These are phyloP conservation scores for Sebastes jordani DNA, from an alignment of 2,797 vertebrate genomes.

Conservation along the genomic window DNA sequence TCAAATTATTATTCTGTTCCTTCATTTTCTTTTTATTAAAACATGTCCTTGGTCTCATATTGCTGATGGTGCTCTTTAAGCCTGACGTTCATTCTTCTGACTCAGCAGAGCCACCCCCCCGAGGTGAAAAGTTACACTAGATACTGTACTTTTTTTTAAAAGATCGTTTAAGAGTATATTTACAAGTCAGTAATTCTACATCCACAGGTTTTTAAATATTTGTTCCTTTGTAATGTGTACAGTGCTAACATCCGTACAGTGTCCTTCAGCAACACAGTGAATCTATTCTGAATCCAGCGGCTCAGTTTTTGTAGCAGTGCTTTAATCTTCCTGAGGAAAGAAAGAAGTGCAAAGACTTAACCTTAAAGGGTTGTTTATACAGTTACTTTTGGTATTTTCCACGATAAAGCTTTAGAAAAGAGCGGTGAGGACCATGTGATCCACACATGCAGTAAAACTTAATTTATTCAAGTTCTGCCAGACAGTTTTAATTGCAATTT, in stretches of 20 bases:
- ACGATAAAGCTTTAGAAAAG: background rate
- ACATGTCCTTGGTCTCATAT: slow-evolving; percentile 54
- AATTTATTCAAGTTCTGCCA: background rate
- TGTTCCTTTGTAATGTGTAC: slow-evolving; percentile 7
- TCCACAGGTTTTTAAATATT: slow-evolving; percentile 29
- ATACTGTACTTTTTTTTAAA: slow-evolving; percentile 39
- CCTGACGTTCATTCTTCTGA: slow-evolving; percentile 45
- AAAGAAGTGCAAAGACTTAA: background rate
- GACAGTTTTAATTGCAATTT: background rate
- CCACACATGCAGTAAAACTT: too few relatives aligned
- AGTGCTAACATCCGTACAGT: background rate
- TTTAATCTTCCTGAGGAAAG: background rate
- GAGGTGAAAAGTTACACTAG: slow-evolving; percentile 42
- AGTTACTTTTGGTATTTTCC: background rate
- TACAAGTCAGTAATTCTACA: slow-evolving; percentile 31
- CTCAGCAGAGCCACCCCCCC: slow-evolving; percentile 41
- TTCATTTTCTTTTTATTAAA: slow-evolving; percentile 59
- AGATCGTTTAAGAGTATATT: slow-evolving; percentile 34
- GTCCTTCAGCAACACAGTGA: slow-evolving; percentile 7
- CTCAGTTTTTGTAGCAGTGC: background rate
- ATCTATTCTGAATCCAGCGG: background rate
- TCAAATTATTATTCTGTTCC: slow-evolving; percentile 48
- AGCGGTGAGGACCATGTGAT: background rate
- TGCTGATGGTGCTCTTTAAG: slow-evolving; percentile 49
- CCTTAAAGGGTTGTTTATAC: background rate